Evolutionary conservation across 2,888 invertebrate species (phyloP), one percentile per base, ranked within the genome.

Genomic region (Ectropis crepuscularia): DNA sequence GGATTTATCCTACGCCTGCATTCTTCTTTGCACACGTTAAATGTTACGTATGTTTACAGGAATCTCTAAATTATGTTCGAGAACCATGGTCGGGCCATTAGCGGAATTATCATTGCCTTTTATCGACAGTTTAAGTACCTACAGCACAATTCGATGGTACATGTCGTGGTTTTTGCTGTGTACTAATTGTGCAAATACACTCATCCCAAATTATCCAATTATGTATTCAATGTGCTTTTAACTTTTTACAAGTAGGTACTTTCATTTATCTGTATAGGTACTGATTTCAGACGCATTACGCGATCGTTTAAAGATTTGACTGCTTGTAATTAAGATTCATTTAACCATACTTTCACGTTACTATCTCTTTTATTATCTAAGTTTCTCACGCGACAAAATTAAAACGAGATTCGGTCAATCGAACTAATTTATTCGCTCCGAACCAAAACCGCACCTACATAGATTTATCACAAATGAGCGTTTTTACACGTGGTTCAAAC

Each of bases 311-410:
- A 73, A 60, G 66, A 67, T 60, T 57, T 54, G 43, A 74, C 77
- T 73, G 65, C 69, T 68, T 60, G 66, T 72, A 76, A 81, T 82
- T 72, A 72, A 77, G 74, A 73, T 77, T 68, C 63, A 60, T 66
- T 71, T 71, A 69, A 71, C 69, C 68, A 72, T 73, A 83, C 81
- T 85, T 82, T 85, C 81, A 77, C 77, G 75, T 74, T 74, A 74
- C 73, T 70, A 75, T 78, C 73, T 77, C 72, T 76, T 79, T 82
- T 74, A 76, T 64, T 57, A 64, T 60, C 77, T 75, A 78, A 78
- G 70, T 71, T 91, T 91, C 90, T 89, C 90, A 90, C 90, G 89
- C 83, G 82, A 82, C 83, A 79, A 78, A 79, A 80, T 75, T 72
- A 75, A 75, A 79, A 77, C 78, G 77, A 82, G 83, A 85, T 81